Evolutionary conservation across 2,113 vertebrate genomes (phyloP).

Genomic region (Orcinus orca): DNA sequence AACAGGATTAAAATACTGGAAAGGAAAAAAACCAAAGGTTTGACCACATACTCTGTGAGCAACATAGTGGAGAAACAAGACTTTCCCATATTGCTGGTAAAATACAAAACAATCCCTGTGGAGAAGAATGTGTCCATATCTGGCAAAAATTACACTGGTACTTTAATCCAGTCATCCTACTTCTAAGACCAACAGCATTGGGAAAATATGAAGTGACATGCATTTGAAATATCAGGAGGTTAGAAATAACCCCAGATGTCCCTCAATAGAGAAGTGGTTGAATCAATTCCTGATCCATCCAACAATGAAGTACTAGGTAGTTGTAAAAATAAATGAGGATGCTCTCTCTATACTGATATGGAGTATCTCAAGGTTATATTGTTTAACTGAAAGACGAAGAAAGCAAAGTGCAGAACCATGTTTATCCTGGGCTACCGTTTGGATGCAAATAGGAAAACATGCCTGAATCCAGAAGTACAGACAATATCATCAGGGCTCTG

Average conservation of each 20-base stretch:
- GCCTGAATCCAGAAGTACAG: not conserved
- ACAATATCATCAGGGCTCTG: not conserved
- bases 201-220: not conserved
- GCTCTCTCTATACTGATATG: not conserved
- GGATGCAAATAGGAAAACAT: not conserved
- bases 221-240: not conserved
- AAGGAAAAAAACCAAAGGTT: not conserved
- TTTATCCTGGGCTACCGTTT: not conserved
- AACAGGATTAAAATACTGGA: not conserved
- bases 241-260: not conserved
- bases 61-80: not conserved
- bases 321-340: not conserved
- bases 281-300: not conserved
- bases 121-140: not conserved
- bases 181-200: not conserved
- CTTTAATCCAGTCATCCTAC: not conserved
- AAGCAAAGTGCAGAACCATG: not conserved
- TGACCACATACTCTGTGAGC: not conserved
- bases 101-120: not conserved
- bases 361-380: not conserved
- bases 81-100: not conserved
- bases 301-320: not conserved
- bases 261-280: not conserved
- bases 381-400: not conserved
- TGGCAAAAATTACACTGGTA: not conserved